phyloP scores from a whole-genome alignment of 2,797 vertebrate species.

The Sebastes flavidus region DNA sequence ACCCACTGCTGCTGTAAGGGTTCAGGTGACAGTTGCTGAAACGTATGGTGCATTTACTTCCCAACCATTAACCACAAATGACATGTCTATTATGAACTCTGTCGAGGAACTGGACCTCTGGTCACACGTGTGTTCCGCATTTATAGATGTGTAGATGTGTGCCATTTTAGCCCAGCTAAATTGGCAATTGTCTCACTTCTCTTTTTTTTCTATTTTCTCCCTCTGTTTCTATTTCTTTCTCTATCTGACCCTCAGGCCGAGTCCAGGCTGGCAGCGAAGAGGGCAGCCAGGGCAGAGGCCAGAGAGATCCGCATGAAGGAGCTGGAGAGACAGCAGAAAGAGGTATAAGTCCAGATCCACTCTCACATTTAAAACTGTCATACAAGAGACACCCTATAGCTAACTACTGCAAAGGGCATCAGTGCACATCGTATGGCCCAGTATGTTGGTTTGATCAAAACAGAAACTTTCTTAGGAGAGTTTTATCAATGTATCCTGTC shows the following conservation, averaged over 20 bases:
- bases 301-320: constrained; percentile 96
- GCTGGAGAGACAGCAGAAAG: constrained; percentile 94
- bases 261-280: constrained; percentile 90
- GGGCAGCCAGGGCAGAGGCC: constrained; percentile 92
- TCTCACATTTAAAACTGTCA: background rate
- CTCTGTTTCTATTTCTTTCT: background rate
- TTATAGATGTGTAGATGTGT: background rate
- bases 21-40: background rate
- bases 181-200: constrained; percentile 16
- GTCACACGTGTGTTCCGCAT: constrained; percentile 15
- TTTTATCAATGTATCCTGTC: background rate
- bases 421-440: too few relatives aligned
- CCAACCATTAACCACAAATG: background rate
- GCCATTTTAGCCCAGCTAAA: background rate
- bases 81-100: background rate
- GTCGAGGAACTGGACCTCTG: constrained; percentile 18
- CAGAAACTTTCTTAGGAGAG: too few relatives aligned
- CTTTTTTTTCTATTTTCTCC: constrained; percentile 16
- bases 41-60: background rate
- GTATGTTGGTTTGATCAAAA: background rate
- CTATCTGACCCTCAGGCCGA: constrained; percentile 84
- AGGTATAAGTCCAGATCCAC: constrained; percentile 79
- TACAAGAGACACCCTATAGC: background rate
- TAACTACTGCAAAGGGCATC: background rate
- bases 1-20: background rate